A percentile compares a stretch with the other conserved stretches of the same genome.
Conservation (phyloP, 2,797 vertebrate species). For the Sebastolobus alascanus region DNA sequence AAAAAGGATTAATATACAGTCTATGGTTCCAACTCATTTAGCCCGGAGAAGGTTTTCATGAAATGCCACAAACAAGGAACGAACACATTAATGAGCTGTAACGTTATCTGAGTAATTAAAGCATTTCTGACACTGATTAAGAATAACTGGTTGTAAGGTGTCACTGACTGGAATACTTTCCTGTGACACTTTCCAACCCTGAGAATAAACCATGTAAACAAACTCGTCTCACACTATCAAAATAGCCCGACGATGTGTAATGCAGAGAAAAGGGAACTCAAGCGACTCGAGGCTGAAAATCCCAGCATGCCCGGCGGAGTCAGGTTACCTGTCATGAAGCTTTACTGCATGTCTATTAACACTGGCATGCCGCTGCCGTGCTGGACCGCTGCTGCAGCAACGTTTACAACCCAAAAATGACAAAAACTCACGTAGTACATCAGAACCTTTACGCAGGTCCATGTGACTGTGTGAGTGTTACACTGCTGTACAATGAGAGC, state of each 20-base stretch:
- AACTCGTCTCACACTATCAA: constrained; percentile 75
- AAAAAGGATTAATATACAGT: neutral
- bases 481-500: neutral
- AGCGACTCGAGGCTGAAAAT: constrained; percentile 66
- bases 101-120: constrained; percentile 58
- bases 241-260: constrained; percentile 82
- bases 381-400: constrained; percentile 24
- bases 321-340: constrained; percentile 79
- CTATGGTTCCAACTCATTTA: neutral
- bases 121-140: constrained; percentile 58
- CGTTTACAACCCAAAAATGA: constrained; percentile 39
- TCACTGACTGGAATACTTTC: constrained; percentile 69
- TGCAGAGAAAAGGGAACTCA: constrained; percentile 77
- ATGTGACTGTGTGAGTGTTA: neutral
- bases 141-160: constrained; percentile 66
- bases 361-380: constrained; percentile 53
- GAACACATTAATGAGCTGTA: constrained; percentile 54
- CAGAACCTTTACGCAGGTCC: neutral
- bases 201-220: constrained; percentile 82
- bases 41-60: neutral
- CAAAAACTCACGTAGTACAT: constrained; percentile 12
- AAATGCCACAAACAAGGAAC: constrained; percentile 31
- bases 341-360: constrained; percentile 82
- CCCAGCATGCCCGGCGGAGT: constrained; percentile 63
- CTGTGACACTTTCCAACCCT: constrained; percentile 67